Evolutionary conservation across 2,797 vertebrate species (phyloP).

Genomic region (Microctenopoma steveboyesi): DNA sequence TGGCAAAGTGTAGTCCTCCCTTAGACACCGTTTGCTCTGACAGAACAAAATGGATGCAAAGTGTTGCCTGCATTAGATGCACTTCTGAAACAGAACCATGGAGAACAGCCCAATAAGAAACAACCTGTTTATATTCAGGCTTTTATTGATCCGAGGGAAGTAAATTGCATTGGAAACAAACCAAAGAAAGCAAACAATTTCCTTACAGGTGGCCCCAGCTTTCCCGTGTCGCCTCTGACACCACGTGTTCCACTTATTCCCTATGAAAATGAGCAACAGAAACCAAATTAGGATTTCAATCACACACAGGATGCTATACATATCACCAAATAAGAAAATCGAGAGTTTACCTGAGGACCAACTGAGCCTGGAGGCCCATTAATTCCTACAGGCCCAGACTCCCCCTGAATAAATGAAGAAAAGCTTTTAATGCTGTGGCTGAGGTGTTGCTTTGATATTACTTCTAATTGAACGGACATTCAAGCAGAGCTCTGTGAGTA

Average conservation of each 20-base stretch:
- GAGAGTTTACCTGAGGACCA: constrained; percentile 70
- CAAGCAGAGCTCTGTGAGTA: neutral
- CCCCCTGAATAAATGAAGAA: constrained; percentile 66
- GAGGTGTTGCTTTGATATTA: neutral
- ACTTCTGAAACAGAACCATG: neutral
- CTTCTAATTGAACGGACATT: constrained; percentile 1
- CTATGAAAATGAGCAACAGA: constrained; percentile 63
- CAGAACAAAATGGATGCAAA: neutral
- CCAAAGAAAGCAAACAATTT: neutral
- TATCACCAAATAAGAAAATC: neutral
- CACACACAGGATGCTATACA: neutral
- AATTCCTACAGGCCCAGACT: constrained; percentile 56
- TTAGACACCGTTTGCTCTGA: neutral
- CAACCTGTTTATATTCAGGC: too few relatives aligned
- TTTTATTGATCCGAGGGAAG: neutral
- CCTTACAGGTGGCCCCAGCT: constrained; percentile 78
- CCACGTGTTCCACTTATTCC: constrained; percentile 82
- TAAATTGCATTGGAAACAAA: neutral
- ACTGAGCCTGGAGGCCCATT: constrained; percentile 64
- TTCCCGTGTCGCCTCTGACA: constrained; percentile 83
- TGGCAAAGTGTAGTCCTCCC: neutral
- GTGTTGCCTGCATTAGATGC: neutral
- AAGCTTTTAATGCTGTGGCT: neutral
- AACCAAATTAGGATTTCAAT: neutral
- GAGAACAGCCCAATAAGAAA: neutral